Base-by-base conservation (phyloP, 2,113 vertebrate species). In the Dipodomys ordii region DNA sequence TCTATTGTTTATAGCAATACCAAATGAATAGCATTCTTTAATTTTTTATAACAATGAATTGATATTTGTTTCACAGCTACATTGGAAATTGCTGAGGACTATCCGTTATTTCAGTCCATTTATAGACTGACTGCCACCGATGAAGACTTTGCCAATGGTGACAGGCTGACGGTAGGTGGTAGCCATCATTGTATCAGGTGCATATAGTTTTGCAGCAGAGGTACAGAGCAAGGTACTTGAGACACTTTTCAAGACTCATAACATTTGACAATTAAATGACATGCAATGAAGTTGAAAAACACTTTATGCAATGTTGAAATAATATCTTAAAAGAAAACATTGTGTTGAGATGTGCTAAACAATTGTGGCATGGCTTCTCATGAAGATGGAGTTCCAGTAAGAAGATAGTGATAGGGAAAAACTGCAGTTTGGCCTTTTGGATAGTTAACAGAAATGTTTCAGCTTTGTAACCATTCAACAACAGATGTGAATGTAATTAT, bases 11-110 rank as follows among this genome's bases (percentile, higher is more conserved):
- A 57, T 57, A 57, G 53, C 12, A 57, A 57, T 57, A 57, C 53
- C 53, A 57, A 16, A 57, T 16, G 15, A 57, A 57, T 18, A 57
- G 15, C 53, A 57, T 57, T 18, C 53, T 57, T 57, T 16, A 57
- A 49, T 49, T 57, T 57, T 57, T 57, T 16, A 57, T 57, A 57
- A n/a, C 0, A 62, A 80, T 60, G 0, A 77, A 25, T 92, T 96
- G 30, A 46, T 62, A 87, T 96, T 94, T 97, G 0, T 18, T 97
- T 96, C 78, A 83, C 15, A 97, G 68, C 7, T 78, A 88, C 89
- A 82, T 81, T 83, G 83, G n/a, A 83, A 85, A 92, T 96, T 93
- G 74, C 80, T 82, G 89, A 98, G 35, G 94, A 90, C 90, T 90
- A 76, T 13, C 91, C 84, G 65, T 4, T 93, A 93, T 97, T 97